Conservation (phyloP, 2,113 vertebrate species). For the Tragelaphus buxtoni region DNA sequence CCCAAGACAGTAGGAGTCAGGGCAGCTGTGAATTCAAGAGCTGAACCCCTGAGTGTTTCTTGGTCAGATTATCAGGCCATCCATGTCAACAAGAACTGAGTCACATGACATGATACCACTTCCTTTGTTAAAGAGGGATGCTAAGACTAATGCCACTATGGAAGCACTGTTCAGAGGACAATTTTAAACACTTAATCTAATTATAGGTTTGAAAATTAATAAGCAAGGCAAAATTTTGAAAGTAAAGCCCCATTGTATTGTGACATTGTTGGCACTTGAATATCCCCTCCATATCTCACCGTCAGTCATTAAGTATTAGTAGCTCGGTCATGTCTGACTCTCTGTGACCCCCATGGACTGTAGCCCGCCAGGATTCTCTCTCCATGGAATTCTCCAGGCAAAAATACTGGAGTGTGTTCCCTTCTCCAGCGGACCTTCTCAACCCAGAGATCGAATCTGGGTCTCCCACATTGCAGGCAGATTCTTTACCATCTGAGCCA, state of each 20-base stretch:
- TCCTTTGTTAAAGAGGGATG: neutral
- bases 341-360: neutral
- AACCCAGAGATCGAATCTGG: neutral
- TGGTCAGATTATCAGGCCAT: neutral
- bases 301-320: neutral
- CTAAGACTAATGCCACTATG: neutral
- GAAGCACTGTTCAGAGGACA: neutral
- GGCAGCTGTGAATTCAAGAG: neutral
- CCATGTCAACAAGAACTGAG: fast-evolving
- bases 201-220: neutral
- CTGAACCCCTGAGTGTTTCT: neutral
- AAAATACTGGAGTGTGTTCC: neutral
- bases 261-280: fast-evolving
- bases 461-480: neutral
- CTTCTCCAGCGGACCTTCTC: neutral
- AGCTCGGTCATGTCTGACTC: neutral
- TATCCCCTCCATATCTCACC: fast-evolving
- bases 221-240: neutral
- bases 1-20: too few species aligned
- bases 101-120: neutral
- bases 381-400: neutral
- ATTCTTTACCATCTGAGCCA: neutral
- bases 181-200: neutral
- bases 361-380: neutral
- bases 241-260: neutral